Evolutionary conservation across 2,888 invertebrate genomes (phyloP), one percentile per base, ranked within the genome.

Genomic region (Sesia bembeciformis): DNA sequence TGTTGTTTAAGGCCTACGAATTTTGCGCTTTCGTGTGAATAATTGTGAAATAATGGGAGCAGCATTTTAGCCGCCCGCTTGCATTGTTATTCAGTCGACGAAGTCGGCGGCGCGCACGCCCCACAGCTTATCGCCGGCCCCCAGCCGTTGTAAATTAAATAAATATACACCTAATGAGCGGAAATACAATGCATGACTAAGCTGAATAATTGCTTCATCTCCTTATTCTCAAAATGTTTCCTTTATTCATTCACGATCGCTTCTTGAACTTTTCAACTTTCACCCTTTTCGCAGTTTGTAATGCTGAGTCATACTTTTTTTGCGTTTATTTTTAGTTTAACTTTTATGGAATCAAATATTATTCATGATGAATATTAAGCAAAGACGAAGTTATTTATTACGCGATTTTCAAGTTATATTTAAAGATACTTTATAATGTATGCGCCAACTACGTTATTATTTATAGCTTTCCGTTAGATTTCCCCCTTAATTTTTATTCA

Each of bases 91-190:
- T 89, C 89, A 83, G 84, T 74, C 73, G 74, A 68, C 81, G 83
- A 66, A 72, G 82, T 74, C 78, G 72, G 69, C 71, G 75, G 68
- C 80, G 83, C 81, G 80, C 87, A 83, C 87, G 85, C 87, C 74
- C 74, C 80, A 64, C 71, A 78, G 87, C 89, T 88, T 89, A 89
- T 89, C 88, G 85, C 74, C 76, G 68, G 72, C 74, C 76, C 81
- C 80, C 88, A 88, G 87, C 79, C 85, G 79, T 80, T 84, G 86
- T 86, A 87, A 88, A 89, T 89, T 87, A 88, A 88, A 88, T 88
- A 88, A 88, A 88, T 87, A 87, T 83, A 85, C 85, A 84, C 76
- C 81, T 88, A 88, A 89, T 89, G 88, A 89, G 87, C 81, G 83
- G 80, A 85, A 87, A 86, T 81, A 86, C 84, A 84, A 84, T 81